Percentiles rank a stretch among this genome's conserved stretches.
phyloP scores from a whole-genome alignment of 2,113 vertebrate species.

The Dasyurus viverrinus region DNA sequence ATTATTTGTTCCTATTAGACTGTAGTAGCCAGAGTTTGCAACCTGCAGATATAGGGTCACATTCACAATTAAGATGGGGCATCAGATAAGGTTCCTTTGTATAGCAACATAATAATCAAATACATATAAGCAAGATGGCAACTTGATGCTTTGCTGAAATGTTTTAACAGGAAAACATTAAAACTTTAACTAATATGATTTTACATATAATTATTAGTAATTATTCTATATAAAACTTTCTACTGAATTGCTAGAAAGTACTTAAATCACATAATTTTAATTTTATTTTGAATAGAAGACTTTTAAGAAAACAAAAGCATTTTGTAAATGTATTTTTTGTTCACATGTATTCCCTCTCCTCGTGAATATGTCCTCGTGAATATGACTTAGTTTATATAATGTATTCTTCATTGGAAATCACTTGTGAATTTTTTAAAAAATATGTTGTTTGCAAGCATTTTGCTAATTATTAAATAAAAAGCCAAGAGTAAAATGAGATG shows the following conservation, averaged over 20 bases:
- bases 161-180: not conserved
- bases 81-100: not conserved
- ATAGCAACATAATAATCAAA: not conserved
- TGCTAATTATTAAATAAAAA: slow-evolving; percentile 21
- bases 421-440: not conserved
- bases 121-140: not conserved
- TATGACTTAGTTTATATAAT: not conserved
- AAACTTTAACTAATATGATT: not conserved
- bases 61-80: not conserved
- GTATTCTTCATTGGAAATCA: not conserved
- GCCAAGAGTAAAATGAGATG: slow-evolving; percentile 10
- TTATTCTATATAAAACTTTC: not conserved
- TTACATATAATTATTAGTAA: not conserved
- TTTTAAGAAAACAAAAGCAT: not conserved
- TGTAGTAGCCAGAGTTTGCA: not conserved
- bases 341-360: not conserved
- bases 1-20: not conserved
- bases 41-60: not conserved
- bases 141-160: not conserved
- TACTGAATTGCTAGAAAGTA: not conserved
- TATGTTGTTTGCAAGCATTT: too few relatives aligned
- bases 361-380: too few relatives aligned
- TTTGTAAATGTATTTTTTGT: not conserved
- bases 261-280: not conserved
- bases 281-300: not conserved